Base-by-base conservation (phyloP, 2,888 invertebrate species). In the Drosophila mimica region DNA sequence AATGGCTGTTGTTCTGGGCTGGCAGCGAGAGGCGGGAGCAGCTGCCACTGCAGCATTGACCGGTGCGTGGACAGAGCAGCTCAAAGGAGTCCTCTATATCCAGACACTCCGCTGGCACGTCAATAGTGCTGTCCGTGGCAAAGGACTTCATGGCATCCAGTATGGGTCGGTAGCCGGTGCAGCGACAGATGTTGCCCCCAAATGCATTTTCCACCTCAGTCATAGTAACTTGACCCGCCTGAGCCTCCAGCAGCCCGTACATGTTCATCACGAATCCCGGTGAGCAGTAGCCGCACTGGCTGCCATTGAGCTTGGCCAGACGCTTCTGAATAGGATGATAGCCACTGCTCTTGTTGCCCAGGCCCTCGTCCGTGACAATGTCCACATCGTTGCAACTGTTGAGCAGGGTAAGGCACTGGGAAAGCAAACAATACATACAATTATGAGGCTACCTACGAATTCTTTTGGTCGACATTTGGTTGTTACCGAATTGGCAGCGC, bases 251-350 rank as follows among this genome's bases (percentile, higher is more conserved):
- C 28, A 95, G 82, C 36, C 95, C 95, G 89, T 77, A 92, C 96
- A 96, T 96, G 82, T 94, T 96, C 96, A 96, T 96, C 63, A 96
- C 94, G 95, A 96, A 96, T 25, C 96, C 97, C 1, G 97, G 96
- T n/a, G 96, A 95, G 83, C 97, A 97, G 90, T 94, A 96, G 0
- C 96, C 96, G 88, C 96, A 96, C 89, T 96, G 96, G 0, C 95
- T 95, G 0, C 96, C 96, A 91, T 96, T 95, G 81, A 95, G 94
- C 56, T 94, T 94, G 0, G 95, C 95, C 62, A 96, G 92, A 4
- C 95, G 93, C 56, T 92, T 94, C 89, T 96, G 96, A 54, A 97
- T 94, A 11, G 95, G 94, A 87, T 96, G 96, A 90, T 96, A 96
- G 7, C 96, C 96, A 0, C 92, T 93, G 54, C 93, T 94, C 79